Conservation (phyloP, 1,140 invertebrate species). For the Arctopsyche grandis region DNA sequence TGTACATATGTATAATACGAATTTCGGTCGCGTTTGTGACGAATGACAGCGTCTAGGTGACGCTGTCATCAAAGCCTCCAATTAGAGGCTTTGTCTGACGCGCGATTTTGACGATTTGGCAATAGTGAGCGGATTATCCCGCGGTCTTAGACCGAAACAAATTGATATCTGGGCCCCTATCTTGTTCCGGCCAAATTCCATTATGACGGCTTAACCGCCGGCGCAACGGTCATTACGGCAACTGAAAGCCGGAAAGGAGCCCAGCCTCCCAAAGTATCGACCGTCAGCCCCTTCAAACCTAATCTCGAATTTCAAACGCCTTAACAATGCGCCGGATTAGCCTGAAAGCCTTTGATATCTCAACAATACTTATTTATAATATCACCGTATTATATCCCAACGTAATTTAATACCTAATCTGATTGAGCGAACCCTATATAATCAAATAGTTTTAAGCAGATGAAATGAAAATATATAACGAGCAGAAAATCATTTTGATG, state of each 20-base stretch:
- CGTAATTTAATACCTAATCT: no score
- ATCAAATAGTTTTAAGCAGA: no score
- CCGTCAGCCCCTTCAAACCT: conserved; percentile 2
- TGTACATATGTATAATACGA: no score
- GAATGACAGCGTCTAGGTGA: no score
- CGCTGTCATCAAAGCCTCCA: no score
- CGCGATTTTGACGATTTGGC: no score
- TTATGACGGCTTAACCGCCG: conserved; percentile 26
- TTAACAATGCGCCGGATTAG: conserved; percentile 15
- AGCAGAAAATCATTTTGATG: no score
- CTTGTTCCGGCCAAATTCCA: conserved; percentile 17
- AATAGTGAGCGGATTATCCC: not conserved
- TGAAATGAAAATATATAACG: no score
- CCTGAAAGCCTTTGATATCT: not conserved
- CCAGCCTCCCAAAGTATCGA: not conserved
- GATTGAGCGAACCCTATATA: no score
- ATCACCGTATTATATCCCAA: not conserved
- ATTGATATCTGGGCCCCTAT: conserved; percentile 26
- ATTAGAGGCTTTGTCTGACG: no score
- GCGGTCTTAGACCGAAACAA: conserved; percentile 21
- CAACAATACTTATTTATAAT: not conserved
- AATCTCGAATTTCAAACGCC: conserved; percentile 10
- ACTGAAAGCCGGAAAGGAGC: not conserved
- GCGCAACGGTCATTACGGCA: conserved; percentile 8
- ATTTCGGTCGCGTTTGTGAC: no score